Conservation (phyloP, 2,888 invertebrate species). For the Drosophila mimetica region DNA sequence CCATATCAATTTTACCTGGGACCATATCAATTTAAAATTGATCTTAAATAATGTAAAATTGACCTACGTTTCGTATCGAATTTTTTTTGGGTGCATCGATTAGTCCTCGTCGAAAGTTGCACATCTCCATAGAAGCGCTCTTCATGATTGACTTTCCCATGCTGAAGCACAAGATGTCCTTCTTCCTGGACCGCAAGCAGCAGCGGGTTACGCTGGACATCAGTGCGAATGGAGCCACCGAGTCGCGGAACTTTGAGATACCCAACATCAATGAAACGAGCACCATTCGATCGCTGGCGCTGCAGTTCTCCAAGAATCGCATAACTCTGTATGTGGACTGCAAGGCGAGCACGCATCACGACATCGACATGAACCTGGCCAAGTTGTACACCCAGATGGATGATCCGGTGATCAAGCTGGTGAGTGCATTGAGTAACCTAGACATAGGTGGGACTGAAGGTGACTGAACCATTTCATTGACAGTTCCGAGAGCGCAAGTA, state of each 20-base stretch:
- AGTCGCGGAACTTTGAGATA: constrained; percentile 83
- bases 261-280: constrained; percentile 84
- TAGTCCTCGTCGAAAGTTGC: constrained; percentile 83
- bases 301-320: constrained; percentile 83
- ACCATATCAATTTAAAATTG: no score
- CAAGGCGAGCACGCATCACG: constrained; percentile 82
- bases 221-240: constrained; percentile 81
- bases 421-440: constrained; percentile 59
- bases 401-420: constrained; percentile 84
- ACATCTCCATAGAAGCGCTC: constrained; percentile 84
- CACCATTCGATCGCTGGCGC: constrained; percentile 83
- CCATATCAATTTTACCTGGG: no score
- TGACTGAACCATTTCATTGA: constrained; percentile 1
- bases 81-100: no score
- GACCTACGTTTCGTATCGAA: no score
- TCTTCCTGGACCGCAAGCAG: constrained; percentile 84
- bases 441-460: background rate
- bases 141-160: constrained; percentile 85
- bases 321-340: constrained; percentile 83
- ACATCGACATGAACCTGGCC: constrained; percentile 82
- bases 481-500: constrained; percentile 84
- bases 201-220: constrained; percentile 84
- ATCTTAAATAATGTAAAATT: no score
- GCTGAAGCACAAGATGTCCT: constrained; percentile 84
- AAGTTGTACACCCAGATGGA: constrained; percentile 84